Percentiles rank a stretch among this genome's conserved stretches.
These are phyloP conservation scores for Porites australiensis DNA, from an alignment of 64 coral and sea anemone species.

Conservation along the genomic window DNA sequence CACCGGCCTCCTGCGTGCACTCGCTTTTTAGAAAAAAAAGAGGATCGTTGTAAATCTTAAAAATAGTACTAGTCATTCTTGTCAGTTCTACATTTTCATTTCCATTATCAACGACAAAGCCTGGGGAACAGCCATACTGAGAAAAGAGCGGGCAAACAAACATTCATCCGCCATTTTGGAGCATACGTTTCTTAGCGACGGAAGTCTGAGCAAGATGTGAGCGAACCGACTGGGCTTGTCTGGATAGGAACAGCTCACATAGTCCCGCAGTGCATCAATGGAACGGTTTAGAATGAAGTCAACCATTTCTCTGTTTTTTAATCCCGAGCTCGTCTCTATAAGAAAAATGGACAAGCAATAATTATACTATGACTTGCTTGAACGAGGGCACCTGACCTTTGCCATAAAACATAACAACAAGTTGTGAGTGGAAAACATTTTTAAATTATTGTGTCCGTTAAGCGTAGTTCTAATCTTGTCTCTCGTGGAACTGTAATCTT, in stretches of 20 bases:
- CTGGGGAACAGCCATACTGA: constrained; percentile 84
- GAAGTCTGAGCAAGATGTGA: constrained; percentile 93
- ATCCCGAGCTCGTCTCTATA: constrained; percentile 77
- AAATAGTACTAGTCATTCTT: no score
- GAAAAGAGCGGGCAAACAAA: constrained; percentile 88
- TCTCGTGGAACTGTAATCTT: no score
- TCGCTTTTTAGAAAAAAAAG: no score
- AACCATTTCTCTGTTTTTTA: constrained; percentile 89
- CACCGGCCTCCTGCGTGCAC: no score
- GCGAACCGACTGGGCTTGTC: constrained; percentile 98
- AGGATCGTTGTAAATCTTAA: no score
- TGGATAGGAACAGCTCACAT: constrained; percentile 96
- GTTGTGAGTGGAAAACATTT: no score
- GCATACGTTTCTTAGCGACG: constrained; percentile 77
- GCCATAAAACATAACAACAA: no score
- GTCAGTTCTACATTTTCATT: not conserved
- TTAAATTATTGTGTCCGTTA: no score
- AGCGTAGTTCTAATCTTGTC: no score
- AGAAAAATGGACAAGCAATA: constrained; percentile 4
- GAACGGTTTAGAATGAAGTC: constrained; percentile 89
- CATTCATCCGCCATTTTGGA: constrained; percentile 78
- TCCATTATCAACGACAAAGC: constrained; percentile 65
- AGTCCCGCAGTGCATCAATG: constrained; percentile 89
- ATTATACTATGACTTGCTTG: not conserved
- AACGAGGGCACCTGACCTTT: no score